Percentiles rank a stretch among this genome's conserved stretches.
phyloP scores from a whole-genome alignment of 2,888 invertebrate genomes.

The Euplexia lucipara region DNA sequence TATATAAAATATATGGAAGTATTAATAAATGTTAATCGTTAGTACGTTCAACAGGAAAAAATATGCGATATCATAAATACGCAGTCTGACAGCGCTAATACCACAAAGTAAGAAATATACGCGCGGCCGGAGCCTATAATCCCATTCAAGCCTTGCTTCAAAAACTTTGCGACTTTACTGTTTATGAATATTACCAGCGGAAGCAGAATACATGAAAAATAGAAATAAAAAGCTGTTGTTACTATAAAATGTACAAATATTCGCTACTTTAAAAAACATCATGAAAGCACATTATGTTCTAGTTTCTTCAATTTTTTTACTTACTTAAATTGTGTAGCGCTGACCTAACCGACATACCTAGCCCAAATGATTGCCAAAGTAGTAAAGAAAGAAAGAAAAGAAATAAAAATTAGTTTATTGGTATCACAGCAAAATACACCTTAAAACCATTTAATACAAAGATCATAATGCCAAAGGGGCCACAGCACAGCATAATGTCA shows the following conservation, averaged over 20 bases:
- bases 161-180: conserved; percentile 47
- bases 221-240: conserved; percentile 20
- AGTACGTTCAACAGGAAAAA: conserved; percentile 37
- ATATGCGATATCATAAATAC: conserved; percentile 46
- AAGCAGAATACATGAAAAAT: conserved; percentile 22
- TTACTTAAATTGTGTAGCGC: not conserved
- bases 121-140: conserved; percentile 39
- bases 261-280: not conserved
- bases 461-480: no score
- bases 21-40: conserved; percentile 7
- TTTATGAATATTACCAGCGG: conserved; percentile 39
- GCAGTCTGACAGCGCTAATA: conserved; percentile 45
- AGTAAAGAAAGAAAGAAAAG: no score
- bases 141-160: conserved; percentile 50
- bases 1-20: conserved; percentile 1
- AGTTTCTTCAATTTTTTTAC: not conserved
- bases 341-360: no score
- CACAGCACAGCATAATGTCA: no score
- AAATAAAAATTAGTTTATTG: no score
- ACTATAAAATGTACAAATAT: not conserved
- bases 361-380: no score
- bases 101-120: conserved; percentile 52
- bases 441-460: no score
- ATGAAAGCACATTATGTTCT: not conserved
- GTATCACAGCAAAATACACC: no score